These are phyloP conservation scores for Brachionus calyciflorus DNA, from an alignment of 1,140 invertebrate genomes.

Conservation along the genomic window DNA sequence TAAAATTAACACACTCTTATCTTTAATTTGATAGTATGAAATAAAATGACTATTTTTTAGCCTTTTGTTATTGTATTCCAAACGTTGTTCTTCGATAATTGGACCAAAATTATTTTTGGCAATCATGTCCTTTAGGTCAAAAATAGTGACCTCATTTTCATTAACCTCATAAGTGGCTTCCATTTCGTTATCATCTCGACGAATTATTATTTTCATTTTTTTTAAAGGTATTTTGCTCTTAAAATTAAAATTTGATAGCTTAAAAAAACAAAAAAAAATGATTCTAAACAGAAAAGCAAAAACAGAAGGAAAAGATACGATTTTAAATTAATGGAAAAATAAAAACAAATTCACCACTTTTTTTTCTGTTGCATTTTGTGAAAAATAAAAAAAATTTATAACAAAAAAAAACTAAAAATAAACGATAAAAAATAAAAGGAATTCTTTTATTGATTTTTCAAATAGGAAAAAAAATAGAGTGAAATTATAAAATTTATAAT, in stretches of 20 bases:
- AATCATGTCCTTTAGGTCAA: conserved; percentile 7
- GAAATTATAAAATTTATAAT: no score
- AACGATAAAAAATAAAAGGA: no score
- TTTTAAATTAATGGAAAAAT: conserved; percentile 11
- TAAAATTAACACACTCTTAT: conserved; percentile 26
- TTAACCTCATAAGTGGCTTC: conserved; percentile 25
- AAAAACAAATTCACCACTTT: no score
- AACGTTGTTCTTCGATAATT: conserved; percentile 31
- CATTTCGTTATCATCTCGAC: conserved; percentile 35
- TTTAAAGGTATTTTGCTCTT: background rate
- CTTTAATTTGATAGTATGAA: conserved; percentile 32
- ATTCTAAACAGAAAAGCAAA: no score
- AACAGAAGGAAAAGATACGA: background rate
- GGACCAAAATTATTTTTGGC: conserved; percentile 29
- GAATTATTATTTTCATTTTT: conserved; percentile 28
- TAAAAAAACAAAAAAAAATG: background rate
- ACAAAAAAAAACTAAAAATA: no score
- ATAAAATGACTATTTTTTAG: conserved; percentile 39
- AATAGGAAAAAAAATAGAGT: no score
- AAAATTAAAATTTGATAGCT: background rate
- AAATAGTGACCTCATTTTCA: background rate
- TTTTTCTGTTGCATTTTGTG: no score
- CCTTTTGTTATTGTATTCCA: conserved; percentile 27
- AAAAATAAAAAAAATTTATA: conserved; percentile 2
- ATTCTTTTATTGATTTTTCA: no score